A percentile compares a stretch with the other conserved stretches of the same genome.
Evolutionary conservation across 2,113 vertebrate species (phyloP).

Genomic region (Procapra przewalskii): DNA sequence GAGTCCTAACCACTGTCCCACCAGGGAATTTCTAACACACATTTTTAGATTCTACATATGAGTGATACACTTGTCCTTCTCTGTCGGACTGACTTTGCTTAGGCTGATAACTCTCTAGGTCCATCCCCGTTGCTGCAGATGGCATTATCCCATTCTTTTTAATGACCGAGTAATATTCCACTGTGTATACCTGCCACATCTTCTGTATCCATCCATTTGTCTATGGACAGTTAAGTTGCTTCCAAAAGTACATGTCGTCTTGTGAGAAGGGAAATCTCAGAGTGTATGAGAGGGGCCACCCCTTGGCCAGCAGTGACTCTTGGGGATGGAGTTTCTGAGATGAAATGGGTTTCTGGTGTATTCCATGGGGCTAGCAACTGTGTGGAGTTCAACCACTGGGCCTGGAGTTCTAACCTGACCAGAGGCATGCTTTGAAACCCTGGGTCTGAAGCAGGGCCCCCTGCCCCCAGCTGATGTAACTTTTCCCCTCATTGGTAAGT

Average conservation of each 20-base stretch:
- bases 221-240: background rate
- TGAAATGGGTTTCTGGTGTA: accelerated
- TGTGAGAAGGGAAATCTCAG: background rate
- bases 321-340: background rate
- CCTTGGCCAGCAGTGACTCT: background rate
- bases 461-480: background rate
- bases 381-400: too few species aligned
- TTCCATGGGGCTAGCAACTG: background rate
- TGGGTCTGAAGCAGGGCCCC: background rate
- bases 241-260: background rate
- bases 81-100: background rate
- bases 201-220: background rate
- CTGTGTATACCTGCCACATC: background rate
- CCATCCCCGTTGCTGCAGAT: background rate
- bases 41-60: background rate
- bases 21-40: background rate
- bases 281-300: background rate
- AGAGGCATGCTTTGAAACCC: background rate
- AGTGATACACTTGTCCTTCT: background rate
- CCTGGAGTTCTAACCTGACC: background rate
- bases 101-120: background rate
- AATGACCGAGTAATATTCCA: background rate
- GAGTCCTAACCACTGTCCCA: background rate
- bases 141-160: background rate
- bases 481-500: background rate